Percentiles rank a stretch among this genome's conserved stretches.
Conservation (phyloP, 2,113 vertebrate genomes). For the Turnix velox region DNA sequence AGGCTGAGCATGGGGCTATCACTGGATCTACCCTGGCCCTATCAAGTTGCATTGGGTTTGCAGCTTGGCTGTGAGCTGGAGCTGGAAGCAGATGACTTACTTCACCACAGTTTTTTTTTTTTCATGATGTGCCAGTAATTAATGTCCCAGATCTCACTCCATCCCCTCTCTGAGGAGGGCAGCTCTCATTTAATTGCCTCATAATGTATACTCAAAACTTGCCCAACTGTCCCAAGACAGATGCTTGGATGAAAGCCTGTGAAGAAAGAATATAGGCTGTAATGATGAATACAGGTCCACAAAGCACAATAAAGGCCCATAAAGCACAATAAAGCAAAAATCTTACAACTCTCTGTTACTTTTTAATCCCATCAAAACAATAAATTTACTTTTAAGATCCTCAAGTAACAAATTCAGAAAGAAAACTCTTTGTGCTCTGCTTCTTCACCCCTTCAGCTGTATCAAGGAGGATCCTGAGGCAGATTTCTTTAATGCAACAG, state of each 20-base stretch:
- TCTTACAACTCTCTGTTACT: neutral
- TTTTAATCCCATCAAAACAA: neutral
- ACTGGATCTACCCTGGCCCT: neutral
- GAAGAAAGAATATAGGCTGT: neutral
- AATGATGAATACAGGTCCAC: neutral
- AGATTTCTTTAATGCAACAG: neutral
- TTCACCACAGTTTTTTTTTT: neutral
- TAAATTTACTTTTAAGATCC: neutral
- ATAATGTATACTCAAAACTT: neutral
- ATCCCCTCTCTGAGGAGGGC: neutral
- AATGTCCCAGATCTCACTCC: neutral
- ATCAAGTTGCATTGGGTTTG: neutral
- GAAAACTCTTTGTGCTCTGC: neutral
- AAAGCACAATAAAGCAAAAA: neutral
- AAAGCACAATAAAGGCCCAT: neutral
- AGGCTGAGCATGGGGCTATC: neutral
- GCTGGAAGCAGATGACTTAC: neutral
- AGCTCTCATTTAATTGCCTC: conserved; percentile 39
- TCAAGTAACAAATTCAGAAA: neutral
- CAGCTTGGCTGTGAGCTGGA: neutral
- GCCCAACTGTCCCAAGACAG: conserved; percentile 11
- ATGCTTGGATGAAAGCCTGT: conserved; percentile 30
- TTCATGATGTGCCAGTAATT: conserved; percentile 1
- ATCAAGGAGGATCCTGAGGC: neutral
- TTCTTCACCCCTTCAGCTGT: neutral